These are phyloP conservation scores for Dascyllus trimaculatus DNA, from an alignment of 2,113 vertebrate species.

Conservation along the genomic window DNA sequence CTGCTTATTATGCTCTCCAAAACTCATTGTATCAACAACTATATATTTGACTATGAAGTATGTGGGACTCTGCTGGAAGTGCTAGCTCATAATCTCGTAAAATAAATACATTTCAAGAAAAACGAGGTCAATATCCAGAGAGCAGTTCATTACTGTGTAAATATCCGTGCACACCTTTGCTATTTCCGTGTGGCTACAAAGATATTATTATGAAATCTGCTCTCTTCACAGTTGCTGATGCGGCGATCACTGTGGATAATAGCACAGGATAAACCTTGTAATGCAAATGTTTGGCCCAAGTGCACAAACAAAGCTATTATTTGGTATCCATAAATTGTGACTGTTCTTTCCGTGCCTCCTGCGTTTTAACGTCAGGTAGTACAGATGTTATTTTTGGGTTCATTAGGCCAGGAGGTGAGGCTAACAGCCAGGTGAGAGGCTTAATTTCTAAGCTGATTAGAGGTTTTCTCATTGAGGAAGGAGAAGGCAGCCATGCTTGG, in stretches of 20 bases:
- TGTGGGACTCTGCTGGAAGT: not conserved
- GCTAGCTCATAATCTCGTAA: not conserved
- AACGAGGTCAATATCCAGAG: too few relatives aligned
- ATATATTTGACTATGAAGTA: not conserved
- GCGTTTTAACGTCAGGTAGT: conserved; percentile 21
- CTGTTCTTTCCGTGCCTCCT: not conserved
- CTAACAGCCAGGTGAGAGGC: conserved; percentile 31
- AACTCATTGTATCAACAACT: not conserved
- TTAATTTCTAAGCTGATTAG: conserved; percentile 47
- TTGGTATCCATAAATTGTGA: too few relatives aligned
- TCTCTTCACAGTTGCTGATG: not conserved
- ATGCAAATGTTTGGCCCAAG: too few relatives aligned
- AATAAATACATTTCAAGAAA: too few relatives aligned
- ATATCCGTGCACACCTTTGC: too few relatives aligned
- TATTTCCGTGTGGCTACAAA: not conserved
- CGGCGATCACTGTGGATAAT: too few relatives aligned
- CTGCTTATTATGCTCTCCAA: conserved; percentile 6
- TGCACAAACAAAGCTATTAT: too few relatives aligned
- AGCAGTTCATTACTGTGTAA: not conserved
- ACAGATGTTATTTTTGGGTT: conserved; percentile 20
- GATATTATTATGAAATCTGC: not conserved
- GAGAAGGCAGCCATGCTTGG: conserved; percentile 22
- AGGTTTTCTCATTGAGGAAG: conserved; percentile 39
- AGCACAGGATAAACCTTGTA: too few relatives aligned
- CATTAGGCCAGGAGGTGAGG: conserved; percentile 30